Evolutionary conservation across 1,140 invertebrate genomes (phyloP).

Genomic region (Drosophila kikkawai): DNA sequence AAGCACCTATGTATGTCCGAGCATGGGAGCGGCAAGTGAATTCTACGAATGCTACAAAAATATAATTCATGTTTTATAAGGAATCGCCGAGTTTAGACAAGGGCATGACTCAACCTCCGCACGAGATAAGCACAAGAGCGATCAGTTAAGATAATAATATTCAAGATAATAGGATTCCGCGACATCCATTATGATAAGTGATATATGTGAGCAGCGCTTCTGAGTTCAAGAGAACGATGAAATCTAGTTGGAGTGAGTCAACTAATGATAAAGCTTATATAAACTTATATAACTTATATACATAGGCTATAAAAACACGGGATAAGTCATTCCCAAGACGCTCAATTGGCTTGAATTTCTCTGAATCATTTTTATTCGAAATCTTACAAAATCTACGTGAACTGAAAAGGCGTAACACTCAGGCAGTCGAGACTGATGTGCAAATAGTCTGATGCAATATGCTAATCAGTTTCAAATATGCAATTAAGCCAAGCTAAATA

Average conservation of each 20-base stretch:
- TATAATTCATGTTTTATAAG: conserved; percentile 36
- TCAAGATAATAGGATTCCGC: conserved; percentile 43
- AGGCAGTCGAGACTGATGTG: conserved; percentile 28
- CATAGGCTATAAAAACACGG: conserved; percentile 7
- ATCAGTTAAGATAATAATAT: conserved; percentile 47
- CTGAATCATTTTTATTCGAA: conserved; percentile 26
- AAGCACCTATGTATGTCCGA: conserved; percentile 45
- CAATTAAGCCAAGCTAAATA: conserved; percentile 11
- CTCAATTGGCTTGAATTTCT: conserved; percentile 36
- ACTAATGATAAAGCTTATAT: neutral
- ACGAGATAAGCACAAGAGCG: conserved; percentile 31
- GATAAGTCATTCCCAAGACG: conserved; percentile 19
- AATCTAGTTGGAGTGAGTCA: conserved; percentile 31
- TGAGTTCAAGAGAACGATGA: conserved; percentile 23
- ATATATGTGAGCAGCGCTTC: conserved; percentile 1
- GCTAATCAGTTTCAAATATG: conserved; percentile 36
- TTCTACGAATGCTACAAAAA: conserved; percentile 15
- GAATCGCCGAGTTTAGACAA: conserved; percentile 10
- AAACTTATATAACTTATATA: neutral
- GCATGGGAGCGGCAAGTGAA: conserved; percentile 41
- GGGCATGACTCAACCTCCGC: conserved; percentile 26
- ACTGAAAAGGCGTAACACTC: conserved; percentile 17
- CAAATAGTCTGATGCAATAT: conserved; percentile 51
- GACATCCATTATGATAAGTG: conserved; percentile 46
- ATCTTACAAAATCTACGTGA: conserved; percentile 24